phyloP scores from a whole-genome alignment of 2,113 vertebrate genomes.

The Pangasianodon gigas region DNA sequence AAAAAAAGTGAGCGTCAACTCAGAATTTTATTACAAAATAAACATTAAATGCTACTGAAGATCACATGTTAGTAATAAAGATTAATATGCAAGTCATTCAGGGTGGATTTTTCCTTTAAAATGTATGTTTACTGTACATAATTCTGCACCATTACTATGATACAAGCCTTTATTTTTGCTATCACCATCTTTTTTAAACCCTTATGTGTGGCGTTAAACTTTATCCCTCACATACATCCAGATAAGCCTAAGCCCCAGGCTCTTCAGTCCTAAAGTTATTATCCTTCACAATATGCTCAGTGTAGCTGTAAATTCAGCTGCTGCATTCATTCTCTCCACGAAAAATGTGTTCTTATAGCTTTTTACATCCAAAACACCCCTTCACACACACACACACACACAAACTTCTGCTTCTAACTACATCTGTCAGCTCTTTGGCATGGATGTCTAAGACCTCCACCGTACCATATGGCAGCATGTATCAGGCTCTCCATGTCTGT shows the following conservation, averaged over 20 bases:
- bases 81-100: neutral
- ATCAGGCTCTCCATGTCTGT: neutral
- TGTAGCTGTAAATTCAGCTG: neutral
- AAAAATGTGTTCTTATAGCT: conserved; percentile 12
- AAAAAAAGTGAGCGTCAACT: neutral
- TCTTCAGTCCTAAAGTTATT: conserved; percentile 8
- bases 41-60: neutral
- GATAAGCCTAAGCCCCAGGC: neutral
- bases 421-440: neutral
- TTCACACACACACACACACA: neutral
- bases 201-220: no score
- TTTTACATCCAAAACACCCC: neutral
- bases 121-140: neutral
- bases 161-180: neutral
- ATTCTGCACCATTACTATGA: neutral
- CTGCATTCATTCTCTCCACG: neutral
- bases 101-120: neutral
- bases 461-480: neutral
- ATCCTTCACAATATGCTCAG: conserved; percentile 8
- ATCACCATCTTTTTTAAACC: neutral
- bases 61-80: neutral
- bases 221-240: conserved; percentile 5
- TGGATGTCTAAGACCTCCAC: neutral
- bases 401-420: neutral
- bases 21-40: neutral